These are phyloP conservation scores for Bombus difficillimus DNA, from an alignment of 1,140 invertebrate genomes.

Conservation along the genomic window DNA sequence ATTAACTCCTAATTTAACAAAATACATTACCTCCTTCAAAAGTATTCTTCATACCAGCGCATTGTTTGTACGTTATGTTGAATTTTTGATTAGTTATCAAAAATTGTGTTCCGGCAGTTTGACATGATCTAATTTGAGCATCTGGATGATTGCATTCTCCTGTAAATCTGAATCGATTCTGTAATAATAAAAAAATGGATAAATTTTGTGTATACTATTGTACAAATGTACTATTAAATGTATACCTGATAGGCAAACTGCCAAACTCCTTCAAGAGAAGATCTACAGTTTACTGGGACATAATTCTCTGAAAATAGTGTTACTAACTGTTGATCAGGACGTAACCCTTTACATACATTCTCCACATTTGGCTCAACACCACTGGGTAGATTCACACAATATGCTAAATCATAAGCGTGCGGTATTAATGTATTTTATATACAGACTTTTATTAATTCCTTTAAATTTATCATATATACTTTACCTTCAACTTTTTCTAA, in stretches of 20 bases:
- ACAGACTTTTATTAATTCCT: not conserved
- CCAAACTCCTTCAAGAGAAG: constrained; percentile 96
- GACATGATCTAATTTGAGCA: constrained; percentile 95
- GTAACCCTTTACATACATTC: constrained; percentile 89
- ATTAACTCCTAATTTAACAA: not conserved
- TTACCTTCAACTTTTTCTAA: constrained; percentile 94
- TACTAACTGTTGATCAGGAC: constrained; percentile 90
- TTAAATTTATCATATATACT: not conserved
- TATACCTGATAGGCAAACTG: constrained; percentile 94
- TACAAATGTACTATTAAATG: not conserved
- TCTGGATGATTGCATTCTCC: constrained; percentile 94
- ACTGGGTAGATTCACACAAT: constrained; percentile 88
- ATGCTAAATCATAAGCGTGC: constrained; percentile 81
- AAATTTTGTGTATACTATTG: not conserved
- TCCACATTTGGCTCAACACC: constrained; percentile 88
- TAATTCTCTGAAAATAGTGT: constrained; percentile 96
- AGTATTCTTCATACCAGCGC: constrained; percentile 92
- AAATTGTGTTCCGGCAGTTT: constrained; percentile 97
- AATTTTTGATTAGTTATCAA: constrained; percentile 99
- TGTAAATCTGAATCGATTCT: constrained; percentile 94
- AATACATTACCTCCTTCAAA: constrained; percentile 89
- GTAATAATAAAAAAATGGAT: constrained; percentile 71
- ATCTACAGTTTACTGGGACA: constrained; percentile 95
- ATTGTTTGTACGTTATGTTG: constrained; percentile 96
- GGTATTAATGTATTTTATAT: constrained; percentile 13